These are phyloP conservation scores for Thera britannica DNA, from an alignment of 2,888 invertebrate genomes.

Conservation along the genomic window DNA sequence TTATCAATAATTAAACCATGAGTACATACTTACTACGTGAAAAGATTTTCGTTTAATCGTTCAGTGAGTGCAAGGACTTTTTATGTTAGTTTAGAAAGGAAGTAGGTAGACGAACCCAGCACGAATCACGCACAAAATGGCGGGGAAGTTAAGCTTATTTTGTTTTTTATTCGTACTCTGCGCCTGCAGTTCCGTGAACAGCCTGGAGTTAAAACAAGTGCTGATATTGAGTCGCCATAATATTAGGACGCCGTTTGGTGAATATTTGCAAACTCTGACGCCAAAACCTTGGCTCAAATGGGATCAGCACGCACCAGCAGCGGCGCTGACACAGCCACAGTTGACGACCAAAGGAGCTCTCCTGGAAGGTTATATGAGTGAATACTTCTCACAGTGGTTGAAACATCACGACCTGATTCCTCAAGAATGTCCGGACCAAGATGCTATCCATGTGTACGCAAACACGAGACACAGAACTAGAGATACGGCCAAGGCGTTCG, in stretches of 20 bases:
- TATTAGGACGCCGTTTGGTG: conserved; percentile 62
- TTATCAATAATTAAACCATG: not conserved
- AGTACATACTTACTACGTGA: no score
- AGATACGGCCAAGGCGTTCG: conserved; percentile 63
- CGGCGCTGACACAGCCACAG: conserved; percentile 43
- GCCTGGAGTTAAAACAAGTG: conserved; percentile 51
- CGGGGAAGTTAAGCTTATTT: conserved; percentile 21
- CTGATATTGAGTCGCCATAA: conserved; percentile 68
- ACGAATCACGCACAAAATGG: conserved; percentile 18
- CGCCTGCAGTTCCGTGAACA: conserved; percentile 5
- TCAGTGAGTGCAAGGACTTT: no score
- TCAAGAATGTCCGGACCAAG: conserved; percentile 53
- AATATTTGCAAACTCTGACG: conserved; percentile 51
- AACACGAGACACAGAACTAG: conserved; percentile 66
- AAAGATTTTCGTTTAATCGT: no score
- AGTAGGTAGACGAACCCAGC: no score
- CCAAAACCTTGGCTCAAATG: conserved; percentile 60
- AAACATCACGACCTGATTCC: conserved; percentile 50
- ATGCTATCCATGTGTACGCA: conserved; percentile 59
- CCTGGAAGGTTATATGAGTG: conserved; percentile 67
- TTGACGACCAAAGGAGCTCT: conserved; percentile 66
- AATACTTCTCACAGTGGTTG: conserved; percentile 66
- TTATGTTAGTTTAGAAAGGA: no score
- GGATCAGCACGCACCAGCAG: conserved; percentile 36
- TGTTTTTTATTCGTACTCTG: conserved; percentile 11